These are phyloP conservation scores for Melitaea athalia DNA, from an alignment of 2,888 invertebrate genomes.

Conservation along the genomic window DNA sequence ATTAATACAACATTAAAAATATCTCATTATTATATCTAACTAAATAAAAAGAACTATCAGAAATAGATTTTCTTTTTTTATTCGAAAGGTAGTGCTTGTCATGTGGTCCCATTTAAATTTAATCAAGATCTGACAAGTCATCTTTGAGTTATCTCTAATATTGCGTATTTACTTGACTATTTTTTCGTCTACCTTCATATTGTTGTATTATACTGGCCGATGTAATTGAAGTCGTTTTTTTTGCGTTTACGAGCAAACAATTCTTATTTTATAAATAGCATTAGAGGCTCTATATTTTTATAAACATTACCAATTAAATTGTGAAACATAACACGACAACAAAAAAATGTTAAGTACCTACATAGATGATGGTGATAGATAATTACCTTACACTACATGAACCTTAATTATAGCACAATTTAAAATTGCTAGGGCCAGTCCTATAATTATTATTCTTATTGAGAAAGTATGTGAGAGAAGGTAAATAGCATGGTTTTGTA, in stretches of 20 bases:
- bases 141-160: no score
- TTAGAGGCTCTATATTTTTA: background rate
- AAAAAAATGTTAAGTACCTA: background rate
- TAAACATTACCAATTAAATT: background rate
- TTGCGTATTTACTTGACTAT: no score
- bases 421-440: constrained; percentile 19
- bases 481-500: constrained; percentile 62
- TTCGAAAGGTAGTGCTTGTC: no score
- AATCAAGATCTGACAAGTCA: no score
- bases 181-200: no score
- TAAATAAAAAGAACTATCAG: no score
- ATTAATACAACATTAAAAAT: background rate
- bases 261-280: no score
- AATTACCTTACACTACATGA: constrained; percentile 12
- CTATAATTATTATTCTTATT: constrained; percentile 33
- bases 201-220: no score
- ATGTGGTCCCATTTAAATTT: no score
- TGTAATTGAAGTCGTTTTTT: no score
- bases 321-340: background rate
- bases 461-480: constrained; percentile 70
- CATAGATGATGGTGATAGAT: background rate
- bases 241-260: no score
- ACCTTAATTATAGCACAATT: constrained; percentile 16
- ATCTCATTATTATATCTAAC: background rate
- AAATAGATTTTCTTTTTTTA: no score